Conservation (phyloP, 2,888 invertebrate genomes). For the Drosophila affinis region DNA sequence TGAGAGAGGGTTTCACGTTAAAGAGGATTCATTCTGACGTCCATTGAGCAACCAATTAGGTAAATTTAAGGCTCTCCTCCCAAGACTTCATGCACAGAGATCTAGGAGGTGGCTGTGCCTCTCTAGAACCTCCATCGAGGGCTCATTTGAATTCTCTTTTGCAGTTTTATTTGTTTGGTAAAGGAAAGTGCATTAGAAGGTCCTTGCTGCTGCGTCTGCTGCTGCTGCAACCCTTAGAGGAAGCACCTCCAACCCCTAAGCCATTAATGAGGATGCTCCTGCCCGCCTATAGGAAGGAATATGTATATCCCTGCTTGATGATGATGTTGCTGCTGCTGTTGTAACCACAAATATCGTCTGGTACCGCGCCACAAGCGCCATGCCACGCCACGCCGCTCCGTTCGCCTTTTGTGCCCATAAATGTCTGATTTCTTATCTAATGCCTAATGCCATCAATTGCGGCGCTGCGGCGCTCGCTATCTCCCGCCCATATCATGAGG, state of each 20-base stretch:
- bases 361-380: not conserved
- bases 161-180: not conserved
- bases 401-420: conserved; percentile 55
- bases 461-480: conserved; percentile 68
- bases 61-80: too few species aligned
- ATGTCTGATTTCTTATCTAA: conserved; percentile 82
- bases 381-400: not conserved
- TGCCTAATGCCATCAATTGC: conserved; percentile 80
- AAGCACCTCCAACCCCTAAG: conserved; percentile 28
- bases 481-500: conserved; percentile 68
- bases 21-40: not conserved
- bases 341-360: conserved; percentile 24
- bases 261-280: conserved; percentile 43
- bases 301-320: conserved; percentile 3
- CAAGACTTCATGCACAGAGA: not conserved
- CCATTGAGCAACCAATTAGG: not conserved
- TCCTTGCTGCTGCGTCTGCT: not conserved
- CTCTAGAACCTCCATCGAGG: not conserved
- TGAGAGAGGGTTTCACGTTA: not conserved
- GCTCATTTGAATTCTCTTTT: not conserved
- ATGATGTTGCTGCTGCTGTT: conserved; percentile 29
- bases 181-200: not conserved
- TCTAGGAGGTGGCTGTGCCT: not conserved
- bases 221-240: conserved; percentile 18
- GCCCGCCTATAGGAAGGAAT: conserved; percentile 6